Base-by-base conservation (phyloP, 2,797 vertebrate species). In the Carduelis carduelis region DNA sequence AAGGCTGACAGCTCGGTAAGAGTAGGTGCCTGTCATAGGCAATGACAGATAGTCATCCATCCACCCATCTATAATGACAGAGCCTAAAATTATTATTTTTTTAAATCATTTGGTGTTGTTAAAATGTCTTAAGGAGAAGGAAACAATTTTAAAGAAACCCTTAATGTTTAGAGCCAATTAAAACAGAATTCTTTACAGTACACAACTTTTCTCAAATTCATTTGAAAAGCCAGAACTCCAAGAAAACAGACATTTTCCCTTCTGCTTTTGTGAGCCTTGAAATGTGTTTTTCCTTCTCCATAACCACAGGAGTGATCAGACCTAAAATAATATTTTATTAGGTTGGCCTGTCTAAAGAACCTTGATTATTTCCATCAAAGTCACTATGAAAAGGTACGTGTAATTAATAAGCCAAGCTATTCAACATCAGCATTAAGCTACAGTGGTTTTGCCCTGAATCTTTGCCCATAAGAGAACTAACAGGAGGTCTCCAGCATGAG, bases 11-110 rank as follows among this genome's bases (percentile, higher is more conserved):
- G 56, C 78, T 94, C 32, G 14, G 15, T 79, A 63, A 86, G 76
- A 91, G 93, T 72, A 94, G 78, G 83, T 97, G 92, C 89, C 71
- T 95, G 85, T 93, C 90, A 97, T 68, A 78, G 3, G 22, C 59
- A 91, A 74, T 39, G 83, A 90, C 84, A 97, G 71, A 81, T 86
- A 93, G 74, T 93, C 92, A 96, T 68, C 49, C 64, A 96, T 61
- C 74, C 70, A 84, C 84, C 74, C 75, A 89, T 83, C 69, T 55
- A 20, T 34, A 69, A 30, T 80, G 95, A 87, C 93, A 95, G 59
- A 90, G 61, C 39, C 61, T 89, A 90, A 93, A 90, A 70, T 91
- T 86, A 89, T 61, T 92, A 28, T 70, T 94, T 92, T 74, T 28
- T 5, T 55, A 76, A 87, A 56, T 81, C 11, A 56, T 49, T 89